phyloP scores from a whole-genome alignment of 1,140 invertebrate genomes.

The Heliconius hewitsoni region DNA sequence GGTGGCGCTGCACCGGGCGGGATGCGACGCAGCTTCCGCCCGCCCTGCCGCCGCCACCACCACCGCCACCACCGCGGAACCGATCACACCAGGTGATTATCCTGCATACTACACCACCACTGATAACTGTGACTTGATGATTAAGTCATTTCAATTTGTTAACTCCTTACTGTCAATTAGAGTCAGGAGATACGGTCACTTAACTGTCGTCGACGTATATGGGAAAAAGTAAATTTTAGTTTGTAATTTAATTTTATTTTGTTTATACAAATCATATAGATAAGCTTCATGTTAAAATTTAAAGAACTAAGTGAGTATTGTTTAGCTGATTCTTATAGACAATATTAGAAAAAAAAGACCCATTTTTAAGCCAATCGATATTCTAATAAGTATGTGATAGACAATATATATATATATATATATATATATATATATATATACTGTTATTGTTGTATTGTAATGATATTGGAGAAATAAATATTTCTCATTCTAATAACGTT shows the following conservation, averaged over 20 bases:
- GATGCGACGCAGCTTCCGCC: constrained; percentile 72
- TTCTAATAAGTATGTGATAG: not conserved
- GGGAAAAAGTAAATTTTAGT: not conserved
- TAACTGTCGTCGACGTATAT: not conserved
- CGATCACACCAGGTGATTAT: constrained; percentile 41
- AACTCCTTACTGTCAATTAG: constrained; percentile 24
- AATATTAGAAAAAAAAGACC: too few relatives aligned
- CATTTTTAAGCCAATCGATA: too few relatives aligned
- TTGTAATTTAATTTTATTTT: not conserved
- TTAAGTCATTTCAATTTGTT: constrained; percentile 18
- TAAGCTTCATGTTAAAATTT: not conserved
- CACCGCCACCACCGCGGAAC: constrained; percentile 29
- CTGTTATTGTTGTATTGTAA: not conserved
- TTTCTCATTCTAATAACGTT: not conserved
- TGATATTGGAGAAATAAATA: not conserved
- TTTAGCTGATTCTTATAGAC: too few relatives aligned
- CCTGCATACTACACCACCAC: constrained; percentile 16
- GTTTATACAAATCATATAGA: not conserved
- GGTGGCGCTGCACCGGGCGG: constrained; percentile 54
- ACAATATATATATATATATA: not conserved
- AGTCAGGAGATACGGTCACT: not conserved
- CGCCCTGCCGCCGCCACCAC: constrained; percentile 52
- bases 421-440: too few relatives aligned
- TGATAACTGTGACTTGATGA: constrained; percentile 27
- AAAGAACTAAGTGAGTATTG: too few relatives aligned